Percentiles rank a stretch among this genome's conserved stretches.
Conservation (phyloP, 2,797 vertebrate species). For the Dallia pectoralis region DNA sequence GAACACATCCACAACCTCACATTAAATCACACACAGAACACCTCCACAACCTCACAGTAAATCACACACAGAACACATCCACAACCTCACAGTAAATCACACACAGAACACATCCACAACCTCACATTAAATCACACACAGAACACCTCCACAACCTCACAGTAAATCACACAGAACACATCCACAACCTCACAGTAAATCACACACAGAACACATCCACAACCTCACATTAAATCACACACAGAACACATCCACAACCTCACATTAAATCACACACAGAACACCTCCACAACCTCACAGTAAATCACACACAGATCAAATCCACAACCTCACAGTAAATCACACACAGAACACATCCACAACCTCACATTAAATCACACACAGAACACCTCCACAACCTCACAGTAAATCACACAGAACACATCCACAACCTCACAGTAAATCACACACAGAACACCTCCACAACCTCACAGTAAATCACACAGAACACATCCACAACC, state of each 20-base stretch:
- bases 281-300: background rate
- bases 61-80: constrained; percentile 50
- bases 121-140: constrained; percentile 75
- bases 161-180: background rate
- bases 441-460: constrained; percentile 43
- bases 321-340: too few species aligned
- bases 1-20: background rate
- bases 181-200: too few species aligned
- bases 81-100: background rate
- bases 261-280: constrained; percentile 72
- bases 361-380: constrained; percentile 44
- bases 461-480: too few species aligned
- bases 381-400: constrained; percentile 44
- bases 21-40: background rate
- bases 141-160: background rate
- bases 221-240: background rate
- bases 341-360: background rate
- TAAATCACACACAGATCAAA: constrained; percentile 27
- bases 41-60: too few species aligned
- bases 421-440: constrained; percentile 35
- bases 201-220: constrained; percentile 44
- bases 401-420: too few species aligned
- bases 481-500: constrained; percentile 11
- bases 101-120: background rate
- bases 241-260: too few species aligned